These are phyloP conservation scores for Tuberolachnus salignus DNA, from an alignment of 2,888 invertebrate genomes.

Conservation along the genomic window DNA sequence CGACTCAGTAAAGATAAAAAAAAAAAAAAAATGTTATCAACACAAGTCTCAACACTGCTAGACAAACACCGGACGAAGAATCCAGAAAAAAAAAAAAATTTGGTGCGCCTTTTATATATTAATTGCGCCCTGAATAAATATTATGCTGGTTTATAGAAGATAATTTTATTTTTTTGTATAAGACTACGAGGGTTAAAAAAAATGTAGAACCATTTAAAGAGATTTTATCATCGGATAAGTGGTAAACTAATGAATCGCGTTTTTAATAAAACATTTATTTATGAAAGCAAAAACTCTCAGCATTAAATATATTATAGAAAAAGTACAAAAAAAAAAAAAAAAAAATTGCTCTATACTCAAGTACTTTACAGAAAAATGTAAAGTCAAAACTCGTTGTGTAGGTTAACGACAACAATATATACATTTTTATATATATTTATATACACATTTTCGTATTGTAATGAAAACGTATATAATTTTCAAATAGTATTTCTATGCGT, in stretches of 20 bases:
- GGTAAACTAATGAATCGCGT: neutral
- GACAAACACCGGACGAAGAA: neutral
- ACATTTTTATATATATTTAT: too few relatives aligned
- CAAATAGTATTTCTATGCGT: too few relatives aligned
- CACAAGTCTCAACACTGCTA: too few relatives aligned
- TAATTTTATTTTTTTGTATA: neutral
- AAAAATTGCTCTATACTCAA: too few relatives aligned
- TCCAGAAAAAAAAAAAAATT: neutral
- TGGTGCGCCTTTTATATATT: neutral
- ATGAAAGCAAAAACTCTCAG: neutral
- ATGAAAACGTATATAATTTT: too few relatives aligned
- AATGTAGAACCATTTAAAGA: neutral
- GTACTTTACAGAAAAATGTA: too few relatives aligned
- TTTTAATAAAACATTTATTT: conserved; percentile 30
- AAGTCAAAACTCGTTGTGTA: too few relatives aligned
- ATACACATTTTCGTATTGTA: too few relatives aligned
- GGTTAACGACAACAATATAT: too few relatives aligned
- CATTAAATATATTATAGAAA: neutral
- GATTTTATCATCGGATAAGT: neutral
- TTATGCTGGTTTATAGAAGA: neutral
- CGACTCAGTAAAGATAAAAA: too few relatives aligned
- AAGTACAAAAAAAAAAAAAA: too few relatives aligned
- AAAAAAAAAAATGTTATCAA: too few relatives aligned
- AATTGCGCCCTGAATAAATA: neutral
- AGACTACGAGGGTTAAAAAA: neutral